phyloP scores from a whole-genome alignment of 1,140 invertebrate genomes.

The Procambarus clarkii region DNA sequence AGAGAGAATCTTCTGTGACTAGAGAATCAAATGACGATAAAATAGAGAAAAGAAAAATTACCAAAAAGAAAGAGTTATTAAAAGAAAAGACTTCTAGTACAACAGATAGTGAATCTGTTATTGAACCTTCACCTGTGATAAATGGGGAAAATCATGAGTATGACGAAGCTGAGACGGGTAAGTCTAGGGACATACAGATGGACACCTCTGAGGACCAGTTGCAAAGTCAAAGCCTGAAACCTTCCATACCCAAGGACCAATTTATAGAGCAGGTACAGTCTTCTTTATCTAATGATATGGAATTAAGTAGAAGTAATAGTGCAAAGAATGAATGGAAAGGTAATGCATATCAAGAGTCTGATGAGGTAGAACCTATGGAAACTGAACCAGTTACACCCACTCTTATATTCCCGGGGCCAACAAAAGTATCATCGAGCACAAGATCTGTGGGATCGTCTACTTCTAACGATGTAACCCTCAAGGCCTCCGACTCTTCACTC shows the following conservation, averaged over 20 bases:
- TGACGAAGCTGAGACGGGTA: constrained; percentile 3
- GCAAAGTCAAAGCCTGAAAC: constrained; percentile 20
- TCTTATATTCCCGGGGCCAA: background rate
- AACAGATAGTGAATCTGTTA: constrained; percentile 18
- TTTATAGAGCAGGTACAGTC: constrained; percentile 26
- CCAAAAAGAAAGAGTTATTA: constrained; percentile 51
- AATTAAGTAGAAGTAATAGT: constrained; percentile 17
- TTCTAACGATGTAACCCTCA: constrained; percentile 62
- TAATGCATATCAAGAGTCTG: background rate
- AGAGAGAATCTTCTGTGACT: constrained; percentile 65
- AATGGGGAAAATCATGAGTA: constrained; percentile 23
- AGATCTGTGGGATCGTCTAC: constrained; percentile 53
- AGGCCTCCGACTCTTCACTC: constrained; percentile 67
- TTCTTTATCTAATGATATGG: background rate
- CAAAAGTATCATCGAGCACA: constrained; percentile 34
- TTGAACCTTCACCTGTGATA: constrained; percentile 36
- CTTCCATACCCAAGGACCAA: constrained; percentile 42
- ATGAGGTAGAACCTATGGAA: constrained; percentile 44
- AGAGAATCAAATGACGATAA: constrained; percentile 57
- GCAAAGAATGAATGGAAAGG: background rate
- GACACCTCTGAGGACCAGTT: constrained; percentile 40
- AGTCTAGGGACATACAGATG: background rate
- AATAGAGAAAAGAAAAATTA: constrained; percentile 61
- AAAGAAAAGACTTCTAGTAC: constrained; percentile 35
- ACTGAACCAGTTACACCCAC: constrained; percentile 12